Evolutionary conservation across 2,888 invertebrate genomes (phyloP).

Genomic region (Drosophila atripex): DNA sequence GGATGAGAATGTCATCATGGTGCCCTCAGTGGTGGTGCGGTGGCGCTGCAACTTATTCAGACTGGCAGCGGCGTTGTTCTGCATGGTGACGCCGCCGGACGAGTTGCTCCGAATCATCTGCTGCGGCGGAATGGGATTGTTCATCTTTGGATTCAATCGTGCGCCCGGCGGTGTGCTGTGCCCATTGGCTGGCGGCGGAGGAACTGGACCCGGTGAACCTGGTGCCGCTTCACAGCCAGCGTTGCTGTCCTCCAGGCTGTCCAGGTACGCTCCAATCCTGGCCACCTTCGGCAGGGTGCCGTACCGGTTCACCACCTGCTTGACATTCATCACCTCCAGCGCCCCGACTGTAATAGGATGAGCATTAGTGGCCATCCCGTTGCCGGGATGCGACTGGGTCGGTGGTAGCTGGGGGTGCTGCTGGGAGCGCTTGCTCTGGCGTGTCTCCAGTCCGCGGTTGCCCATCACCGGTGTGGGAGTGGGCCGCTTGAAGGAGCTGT

Average conservation of each 20-base stretch:
- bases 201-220: slow-evolving; percentile 17
- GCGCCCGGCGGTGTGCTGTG: slow-evolving; percentile 52
- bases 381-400: slow-evolving; percentile 33
- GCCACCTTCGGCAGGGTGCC: slow-evolving; percentile 98
- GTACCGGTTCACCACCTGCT: slow-evolving; percentile 96
- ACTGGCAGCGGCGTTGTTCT: slow-evolving; percentile 87
- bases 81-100: slow-evolving; percentile 91
- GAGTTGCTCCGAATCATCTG: slow-evolving; percentile 96
- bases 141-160: slow-evolving; percentile 26
- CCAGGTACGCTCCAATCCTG: slow-evolving; percentile 97
- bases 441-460: slow-evolving; percentile 86
- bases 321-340: slow-evolving; percentile 97
- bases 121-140: slow-evolving; percentile 73
- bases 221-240: slow-evolving; percentile 71
- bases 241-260: slow-evolving; percentile 92
- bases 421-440: slow-evolving; percentile 86
- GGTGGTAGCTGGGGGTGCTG: slow-evolving; percentile 65
- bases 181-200: slow-evolving; percentile 42
- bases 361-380: slow-evolving; percentile 42
- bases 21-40: slow-evolving; percentile 85
- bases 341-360: slow-evolving; percentile 93
- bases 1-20: slow-evolving; percentile 84
- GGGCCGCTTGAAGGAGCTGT: slow-evolving; percentile 85
- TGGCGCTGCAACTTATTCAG: slow-evolving; percentile 85
- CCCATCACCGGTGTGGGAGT: slow-evolving; percentile 86